Evolutionary conservation across 53 echinoderm and acorn worm species (phyloP).

Genomic region (Patiria pectinifera): DNA sequence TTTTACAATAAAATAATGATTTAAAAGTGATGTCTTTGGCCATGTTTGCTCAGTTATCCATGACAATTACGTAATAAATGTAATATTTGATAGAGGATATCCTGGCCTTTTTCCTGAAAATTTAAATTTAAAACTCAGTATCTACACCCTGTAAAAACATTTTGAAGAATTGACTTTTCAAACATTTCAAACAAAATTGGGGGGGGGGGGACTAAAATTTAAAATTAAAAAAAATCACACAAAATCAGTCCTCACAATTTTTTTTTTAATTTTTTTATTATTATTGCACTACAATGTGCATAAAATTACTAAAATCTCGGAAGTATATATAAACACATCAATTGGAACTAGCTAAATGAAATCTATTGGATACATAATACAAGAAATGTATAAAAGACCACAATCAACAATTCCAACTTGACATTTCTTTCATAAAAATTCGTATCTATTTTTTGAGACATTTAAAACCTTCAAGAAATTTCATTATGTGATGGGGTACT

Average conservation of each 20-base stretch:
- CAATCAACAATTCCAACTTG: neutral
- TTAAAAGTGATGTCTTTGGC: too few relatives aligned
- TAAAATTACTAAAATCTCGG: slow-evolving; percentile 28
- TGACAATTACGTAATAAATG: too few relatives aligned
- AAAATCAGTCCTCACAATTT: neutral
- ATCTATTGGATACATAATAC: neutral
- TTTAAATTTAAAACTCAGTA: too few relatives aligned
- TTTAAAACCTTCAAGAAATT: neutral
- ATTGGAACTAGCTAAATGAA: slow-evolving; percentile 26
- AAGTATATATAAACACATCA: slow-evolving; percentile 18
- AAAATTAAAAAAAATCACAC: neutral
- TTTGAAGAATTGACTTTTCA: too few relatives aligned
- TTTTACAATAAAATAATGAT: too few relatives aligned
- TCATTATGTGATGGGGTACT: too few relatives aligned
- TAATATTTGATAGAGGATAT: too few relatives aligned
- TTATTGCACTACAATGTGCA: slow-evolving; percentile 49
- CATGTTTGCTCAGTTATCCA: too few relatives aligned
- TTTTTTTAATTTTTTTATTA: neutral
- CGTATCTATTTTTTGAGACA: neutral
- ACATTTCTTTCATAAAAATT: neutral
- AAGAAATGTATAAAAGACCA: neutral
- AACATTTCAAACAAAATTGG: too few relatives aligned
- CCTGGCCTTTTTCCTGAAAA: too few relatives aligned
- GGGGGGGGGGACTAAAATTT: neutral
- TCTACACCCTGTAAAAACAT: too few relatives aligned